Evolutionary conservation across 2,888 invertebrate species (phyloP).

Genomic region (Linyphia triangularis): DNA sequence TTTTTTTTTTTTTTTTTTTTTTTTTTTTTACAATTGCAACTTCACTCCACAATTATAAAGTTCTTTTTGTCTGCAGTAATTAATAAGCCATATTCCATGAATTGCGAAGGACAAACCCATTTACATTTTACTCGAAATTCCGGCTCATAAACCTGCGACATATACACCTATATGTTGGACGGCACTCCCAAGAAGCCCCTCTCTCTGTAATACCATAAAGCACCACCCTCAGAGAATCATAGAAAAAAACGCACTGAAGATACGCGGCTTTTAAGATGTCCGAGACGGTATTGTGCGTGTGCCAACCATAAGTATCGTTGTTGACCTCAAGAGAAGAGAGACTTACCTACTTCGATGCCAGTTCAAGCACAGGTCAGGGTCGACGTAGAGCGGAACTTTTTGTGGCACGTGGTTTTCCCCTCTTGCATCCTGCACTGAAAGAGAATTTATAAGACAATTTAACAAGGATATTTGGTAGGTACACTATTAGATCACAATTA

Average conservation of each 20-base stretch:
- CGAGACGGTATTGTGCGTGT: neutral
- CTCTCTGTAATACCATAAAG: neutral
- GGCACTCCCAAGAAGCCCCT: neutral
- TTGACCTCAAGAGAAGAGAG: neutral
- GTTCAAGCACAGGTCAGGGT: constrained; percentile 34
- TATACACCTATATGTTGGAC: constrained; percentile 14
- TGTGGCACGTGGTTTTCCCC: neutral
- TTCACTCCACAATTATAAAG: no score
- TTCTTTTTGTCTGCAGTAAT: neutral
- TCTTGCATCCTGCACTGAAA: neutral
- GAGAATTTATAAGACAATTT: neutral
- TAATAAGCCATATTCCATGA: neutral
- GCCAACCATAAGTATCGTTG: constrained; percentile 1
- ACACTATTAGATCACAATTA: no score
- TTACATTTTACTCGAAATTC: neutral
- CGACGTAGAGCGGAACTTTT: neutral
- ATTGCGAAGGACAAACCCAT: neutral
- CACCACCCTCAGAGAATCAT: neutral
- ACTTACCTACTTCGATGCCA: constrained; percentile 12
- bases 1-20: no score
- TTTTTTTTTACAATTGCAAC: neutral
- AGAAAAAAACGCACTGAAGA: constrained; percentile 1
- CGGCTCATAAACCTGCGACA: constrained; percentile 18
- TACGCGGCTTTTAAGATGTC: constrained; percentile 4
- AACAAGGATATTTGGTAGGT: neutral